Percentiles rank a stretch among this genome's conserved stretches.
phyloP scores from a whole-genome alignment of 2,113 vertebrate genomes.

The Neopipo cinnamomea region DNA sequence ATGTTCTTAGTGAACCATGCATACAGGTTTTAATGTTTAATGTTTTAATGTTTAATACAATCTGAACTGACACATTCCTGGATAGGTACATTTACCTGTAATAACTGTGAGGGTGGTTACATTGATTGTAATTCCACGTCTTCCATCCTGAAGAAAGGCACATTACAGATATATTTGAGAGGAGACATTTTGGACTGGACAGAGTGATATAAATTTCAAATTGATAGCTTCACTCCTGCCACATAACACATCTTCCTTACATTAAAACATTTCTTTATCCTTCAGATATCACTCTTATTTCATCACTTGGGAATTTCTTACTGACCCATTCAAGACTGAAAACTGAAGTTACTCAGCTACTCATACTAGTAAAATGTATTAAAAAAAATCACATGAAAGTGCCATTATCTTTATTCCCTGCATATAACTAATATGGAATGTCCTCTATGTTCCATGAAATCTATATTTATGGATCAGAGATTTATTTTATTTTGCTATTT shows the following conservation, averaged over 20 bases:
- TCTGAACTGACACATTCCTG: neutral
- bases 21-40: neutral
- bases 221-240: neutral
- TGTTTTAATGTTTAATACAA: neutral
- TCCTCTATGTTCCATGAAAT: neutral
- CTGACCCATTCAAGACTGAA: slow-evolving; percentile 30
- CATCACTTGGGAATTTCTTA: slow-evolving; percentile 13
- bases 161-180: neutral
- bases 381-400: neutral
- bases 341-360: slow-evolving; percentile 11
- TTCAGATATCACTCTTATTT: neutral
- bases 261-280: neutral
- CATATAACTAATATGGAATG: neutral
- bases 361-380: neutral
- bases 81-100: neutral
- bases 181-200: neutral
- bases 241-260: slow-evolving; percentile 19
- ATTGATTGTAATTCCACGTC: neutral
- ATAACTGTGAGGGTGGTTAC: neutral
- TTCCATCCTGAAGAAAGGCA: neutral
- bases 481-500: slow-evolving; percentile 31
- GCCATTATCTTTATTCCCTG: neutral
- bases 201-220: slow-evolving; percentile 12
- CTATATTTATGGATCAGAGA: slow-evolving; percentile 24
- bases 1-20: neutral